A percentile compares a stretch with the other conserved stretches of the same genome.
Evolutionary conservation across 2,113 vertebrate species (phyloP).

Genomic region (Petrocephalus zakoni): DNA sequence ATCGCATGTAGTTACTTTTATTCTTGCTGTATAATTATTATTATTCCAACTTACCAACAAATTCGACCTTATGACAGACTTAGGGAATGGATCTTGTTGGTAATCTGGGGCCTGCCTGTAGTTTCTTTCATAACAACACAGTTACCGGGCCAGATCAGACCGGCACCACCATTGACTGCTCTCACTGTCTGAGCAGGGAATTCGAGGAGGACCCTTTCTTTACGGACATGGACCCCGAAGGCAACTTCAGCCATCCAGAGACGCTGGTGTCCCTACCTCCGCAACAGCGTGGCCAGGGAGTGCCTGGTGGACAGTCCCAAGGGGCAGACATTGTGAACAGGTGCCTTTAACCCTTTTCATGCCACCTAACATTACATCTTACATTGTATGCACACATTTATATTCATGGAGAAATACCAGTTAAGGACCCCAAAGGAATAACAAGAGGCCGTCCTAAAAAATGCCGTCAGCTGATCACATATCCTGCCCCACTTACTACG

Average conservation of each 20-base stretch:
- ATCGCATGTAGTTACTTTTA: not conserved
- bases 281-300: not conserved
- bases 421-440: not conserved
- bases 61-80: not conserved
- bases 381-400: not conserved
- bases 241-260: slow-evolving; percentile 4
- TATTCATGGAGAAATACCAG: not conserved
- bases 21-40: not conserved
- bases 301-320: not conserved
- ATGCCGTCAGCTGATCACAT: not conserved
- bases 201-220: slow-evolving; percentile 35
- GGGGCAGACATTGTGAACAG: slow-evolving; percentile 29
- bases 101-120: not conserved
- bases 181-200: slow-evolving; percentile 18
- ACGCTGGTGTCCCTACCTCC: not conserved
- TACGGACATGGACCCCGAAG: slow-evolving; percentile 26
- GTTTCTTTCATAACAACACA: not conserved
- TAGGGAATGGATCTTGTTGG: not conserved
- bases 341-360: not conserved
- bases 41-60: not conserved
- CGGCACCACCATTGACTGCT: not conserved
- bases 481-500: not conserved
- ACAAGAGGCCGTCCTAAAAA: not conserved
- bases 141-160: not conserved
- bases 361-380: not conserved